Evolutionary conservation across 2,113 vertebrate species (phyloP), one percentile per base, ranked within the genome.

Genomic region (Takifugu bimaculatus): DNA sequence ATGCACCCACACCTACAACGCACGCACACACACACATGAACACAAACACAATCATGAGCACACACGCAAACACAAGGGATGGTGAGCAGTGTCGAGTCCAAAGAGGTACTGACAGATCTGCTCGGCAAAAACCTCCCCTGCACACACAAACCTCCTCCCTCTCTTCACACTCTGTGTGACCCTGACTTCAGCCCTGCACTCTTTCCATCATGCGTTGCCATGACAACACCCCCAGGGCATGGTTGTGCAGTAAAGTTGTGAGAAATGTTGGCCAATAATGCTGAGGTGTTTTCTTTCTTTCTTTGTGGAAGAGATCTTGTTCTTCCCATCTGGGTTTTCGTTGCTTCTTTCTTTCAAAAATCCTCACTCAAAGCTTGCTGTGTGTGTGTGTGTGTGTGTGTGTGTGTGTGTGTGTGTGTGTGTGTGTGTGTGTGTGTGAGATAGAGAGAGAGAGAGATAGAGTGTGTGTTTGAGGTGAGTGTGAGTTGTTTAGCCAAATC

Each of bases 101-200:
- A 78, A 80, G 76, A 80, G 74, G 72, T 71, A 74, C 68, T 85
- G 82, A 85, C 80, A 85, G 82, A 85, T 87, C 64, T 77, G 80
- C 59, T 78, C 70, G 70, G 71, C 61, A 64, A 81, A 20, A 72
- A 43, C 67, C 75, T 75, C 60, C 62, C 62, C 48, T 35, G 26
- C 39, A 54, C 66, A 72, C 52, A 51, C 62, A 45, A 60, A 61
- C 64, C 72, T 62, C 77, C 75, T 78, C 84, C 78, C 65, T 68
- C 74, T 71, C 74, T 58, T 83, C 79, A 77, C 78, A 88, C 84
- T 88, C 84, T 72, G 39, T 29, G 47, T 88, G 86, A 88, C 84
- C 86, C 81, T 83, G 75, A 78, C 81, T 80, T 82, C 72, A 79
- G 72, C 71, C 73, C 78, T 74, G 56, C 75, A 75, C 81, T 73